A percentile compares a stretch with the other conserved stretches of the same genome.
phyloP scores from a whole-genome alignment of 2,797 vertebrate genomes.

The Mus minutoides region DNA sequence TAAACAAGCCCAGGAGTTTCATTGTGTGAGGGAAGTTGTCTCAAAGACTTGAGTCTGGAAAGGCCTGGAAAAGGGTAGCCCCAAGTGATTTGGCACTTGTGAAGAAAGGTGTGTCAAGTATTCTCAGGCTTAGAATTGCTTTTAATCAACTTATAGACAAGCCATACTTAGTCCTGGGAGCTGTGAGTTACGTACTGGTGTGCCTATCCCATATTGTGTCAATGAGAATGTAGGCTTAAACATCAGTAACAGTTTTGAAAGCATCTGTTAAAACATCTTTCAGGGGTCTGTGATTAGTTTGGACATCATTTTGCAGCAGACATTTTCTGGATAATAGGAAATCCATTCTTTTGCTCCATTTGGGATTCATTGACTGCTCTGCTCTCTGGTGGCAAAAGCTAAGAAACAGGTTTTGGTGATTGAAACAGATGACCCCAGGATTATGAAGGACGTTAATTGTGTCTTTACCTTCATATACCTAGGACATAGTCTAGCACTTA shows the following conservation, averaged over 20 bases:
- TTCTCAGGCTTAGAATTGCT: background rate
- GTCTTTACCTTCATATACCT: background rate
- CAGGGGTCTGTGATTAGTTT: background rate
- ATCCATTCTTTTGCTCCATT: background rate
- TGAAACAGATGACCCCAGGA: background rate
- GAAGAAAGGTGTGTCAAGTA: background rate
- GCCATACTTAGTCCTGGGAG: background rate
- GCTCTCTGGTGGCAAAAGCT: background rate
- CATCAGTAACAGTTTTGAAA: background rate
- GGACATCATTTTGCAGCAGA: background rate
- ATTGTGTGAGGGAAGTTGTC: background rate
- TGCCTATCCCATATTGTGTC: background rate
- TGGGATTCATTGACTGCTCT: constrained; percentile 3
- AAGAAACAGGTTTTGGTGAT: constrained; percentile 23
- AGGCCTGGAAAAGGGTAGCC: background rate
- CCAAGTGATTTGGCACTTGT: background rate
- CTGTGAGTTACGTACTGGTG: background rate
- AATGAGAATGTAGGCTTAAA: background rate
- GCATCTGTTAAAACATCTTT: background rate
- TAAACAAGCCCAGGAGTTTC: background rate
- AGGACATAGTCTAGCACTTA: background rate
- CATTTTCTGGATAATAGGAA: background rate
- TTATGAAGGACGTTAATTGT: background rate
- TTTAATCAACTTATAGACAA: background rate
- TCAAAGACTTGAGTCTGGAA: background rate